Evolutionary conservation across 2,888 invertebrate species (phyloP), one percentile per base, ranked within the genome.

Genomic region (Sepiola atlantica): DNA sequence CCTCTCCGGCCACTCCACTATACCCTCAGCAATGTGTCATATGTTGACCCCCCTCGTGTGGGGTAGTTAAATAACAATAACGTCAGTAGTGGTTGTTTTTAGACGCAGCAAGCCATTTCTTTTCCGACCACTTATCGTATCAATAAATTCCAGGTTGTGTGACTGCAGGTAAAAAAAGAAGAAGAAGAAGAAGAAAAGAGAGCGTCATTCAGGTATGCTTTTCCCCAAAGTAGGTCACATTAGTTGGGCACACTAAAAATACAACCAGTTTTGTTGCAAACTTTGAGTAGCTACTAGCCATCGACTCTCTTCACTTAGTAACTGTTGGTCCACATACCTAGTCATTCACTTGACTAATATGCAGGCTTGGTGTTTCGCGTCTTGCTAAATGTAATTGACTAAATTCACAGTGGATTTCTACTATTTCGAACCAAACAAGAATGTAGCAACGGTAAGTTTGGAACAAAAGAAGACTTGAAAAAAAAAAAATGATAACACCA

Each of bases 201-300:
- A 32, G 14, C n/a, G 77, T 77, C 77, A 77, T 32, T 77, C 77
- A 77, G 77, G 77, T 77, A 77, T 77, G 77, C 77, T 77, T 77
- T 77, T 77, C 8, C 8, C 45, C 45, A 45, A 77, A 77, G 77
- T 77, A 77, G 77, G 77, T 77, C 77, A 77, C 16, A 2, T 77
- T n/a, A n/a, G 77, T n/a, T 32, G n/a, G n/a, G 77, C 77, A 77
- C n/a, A 77, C 77, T 77, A 77, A 77, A 77, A 77, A 77, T 77
- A 77, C n/a, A n/a, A 77, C 77, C n/a, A 77, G 16, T 77, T 32
- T 77, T 77, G n/a, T 77, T 16, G 77, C 77, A 77, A 77, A 77
- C n/a, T 14, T 77, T 16, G 32, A 77, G 77, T 77, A 77, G 77
- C 77, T 77, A 77, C n/a, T 77, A 77, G 77, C 77, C 32, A 77